Conservation (phyloP, 2,113 vertebrate genomes). For the Hipposideros armiger region DNA sequence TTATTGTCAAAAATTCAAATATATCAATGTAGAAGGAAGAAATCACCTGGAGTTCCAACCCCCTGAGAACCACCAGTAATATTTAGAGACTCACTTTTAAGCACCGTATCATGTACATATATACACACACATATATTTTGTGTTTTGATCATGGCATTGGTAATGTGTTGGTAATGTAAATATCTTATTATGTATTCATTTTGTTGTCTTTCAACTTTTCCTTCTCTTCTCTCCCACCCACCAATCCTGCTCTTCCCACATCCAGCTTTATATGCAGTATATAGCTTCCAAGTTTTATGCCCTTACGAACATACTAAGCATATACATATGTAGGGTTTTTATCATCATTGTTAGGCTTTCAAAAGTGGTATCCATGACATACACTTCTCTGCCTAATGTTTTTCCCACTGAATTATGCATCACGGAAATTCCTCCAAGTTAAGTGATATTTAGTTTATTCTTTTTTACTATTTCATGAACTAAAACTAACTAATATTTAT, state of each 20-base stretch:
- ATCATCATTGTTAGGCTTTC: not conserved
- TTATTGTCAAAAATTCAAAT: slow-evolving; percentile 7
- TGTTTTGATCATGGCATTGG: not conserved
- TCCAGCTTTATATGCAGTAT: not conserved
- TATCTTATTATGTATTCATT: not conserved
- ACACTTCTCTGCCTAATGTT: not conserved
- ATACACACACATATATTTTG: not conserved
- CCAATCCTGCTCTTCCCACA: not conserved
- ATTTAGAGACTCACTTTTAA: not conserved
- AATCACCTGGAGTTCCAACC: not conserved
- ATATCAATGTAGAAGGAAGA: not conserved
- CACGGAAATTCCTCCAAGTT: not conserved
- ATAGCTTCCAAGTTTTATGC: not conserved
- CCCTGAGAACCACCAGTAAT: not conserved
- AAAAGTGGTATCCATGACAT: not conserved
- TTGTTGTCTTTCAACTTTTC: slow-evolving; percentile 7
- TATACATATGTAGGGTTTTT: not conserved
- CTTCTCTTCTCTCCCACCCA: not conserved
- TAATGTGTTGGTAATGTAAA: not conserved
- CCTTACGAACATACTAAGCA: not conserved
- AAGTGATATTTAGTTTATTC: not conserved
- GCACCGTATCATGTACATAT: not conserved
- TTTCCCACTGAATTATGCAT: no score
- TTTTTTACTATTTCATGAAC: not conserved
- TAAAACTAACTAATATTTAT: not conserved